phyloP scores from a whole-genome alignment of 2,113 vertebrate genomes.

The Myrmecobius fasciatus region DNA sequence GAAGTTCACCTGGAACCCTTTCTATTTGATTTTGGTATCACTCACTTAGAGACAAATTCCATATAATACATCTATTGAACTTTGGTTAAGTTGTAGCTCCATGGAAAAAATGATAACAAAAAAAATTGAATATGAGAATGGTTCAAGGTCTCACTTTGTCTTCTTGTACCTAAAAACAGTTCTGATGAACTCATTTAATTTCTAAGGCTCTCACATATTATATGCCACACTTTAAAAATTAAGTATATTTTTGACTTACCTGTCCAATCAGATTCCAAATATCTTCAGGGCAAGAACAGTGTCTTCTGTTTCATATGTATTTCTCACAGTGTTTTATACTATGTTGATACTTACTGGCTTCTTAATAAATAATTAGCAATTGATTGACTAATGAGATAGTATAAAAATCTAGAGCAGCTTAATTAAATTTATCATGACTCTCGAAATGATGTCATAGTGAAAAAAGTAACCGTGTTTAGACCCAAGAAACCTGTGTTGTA shows the following conservation, averaged over 20 bases:
- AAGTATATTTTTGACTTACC: too few species aligned
- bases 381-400: too few species aligned
- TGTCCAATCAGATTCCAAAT: not conserved
- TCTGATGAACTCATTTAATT: too few species aligned
- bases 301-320: not conserved
- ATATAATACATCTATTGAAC: not conserved
- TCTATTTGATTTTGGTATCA: not conserved
- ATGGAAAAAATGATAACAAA: not conserved
- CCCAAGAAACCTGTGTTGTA: too few species aligned
- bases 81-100: not conserved
- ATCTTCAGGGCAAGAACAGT: constrained; percentile 14
- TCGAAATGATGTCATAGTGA: not conserved
- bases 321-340: not conserved
- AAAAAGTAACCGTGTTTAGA: too few species aligned
- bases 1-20: not conserved
- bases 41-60: not conserved
- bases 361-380: too few species aligned
- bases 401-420: constrained; percentile 8
- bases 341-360: too few species aligned
- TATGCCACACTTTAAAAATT: too few species aligned
- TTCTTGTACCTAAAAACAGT: not conserved
- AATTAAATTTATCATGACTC: constrained; percentile 16
- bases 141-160: not conserved
- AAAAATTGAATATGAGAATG: not conserved
- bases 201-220: too few species aligned